Evolutionary conservation across 2,797 vertebrate species (phyloP).

Genomic region (Lindbergichthys nudifrons): DNA sequence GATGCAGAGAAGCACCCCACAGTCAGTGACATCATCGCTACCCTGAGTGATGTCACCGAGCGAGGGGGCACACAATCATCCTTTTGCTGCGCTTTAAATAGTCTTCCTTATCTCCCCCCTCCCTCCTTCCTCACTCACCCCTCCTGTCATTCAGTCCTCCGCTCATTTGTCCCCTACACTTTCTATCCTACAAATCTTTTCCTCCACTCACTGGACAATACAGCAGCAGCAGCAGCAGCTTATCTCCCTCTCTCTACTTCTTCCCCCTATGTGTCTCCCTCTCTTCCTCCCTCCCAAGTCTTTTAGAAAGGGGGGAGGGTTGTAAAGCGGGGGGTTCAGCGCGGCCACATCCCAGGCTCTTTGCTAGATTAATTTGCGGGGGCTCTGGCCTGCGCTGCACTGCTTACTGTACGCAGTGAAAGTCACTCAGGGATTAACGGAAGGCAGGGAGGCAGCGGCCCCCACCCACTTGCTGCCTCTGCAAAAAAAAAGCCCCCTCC

Average conservation of each 20-base stretch:
- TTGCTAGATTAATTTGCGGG: constrained; percentile 85
- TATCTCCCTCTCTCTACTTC: constrained; percentile 35
- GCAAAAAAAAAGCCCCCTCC: constrained; percentile 74
- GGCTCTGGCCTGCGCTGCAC: constrained; percentile 69
- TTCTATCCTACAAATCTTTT: constrained; percentile 49
- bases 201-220: constrained; percentile 46
- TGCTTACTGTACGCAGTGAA: constrained; percentile 85
- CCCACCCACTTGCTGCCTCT: constrained; percentile 80
- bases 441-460: constrained; percentile 60
- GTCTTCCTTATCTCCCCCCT: constrained; percentile 47
- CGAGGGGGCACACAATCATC: constrained; percentile 52
- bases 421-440: constrained; percentile 86
- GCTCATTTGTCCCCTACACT: constrained; percentile 53
- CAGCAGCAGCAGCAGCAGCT: constrained; percentile 46
- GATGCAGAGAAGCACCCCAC: constrained; percentile 13
- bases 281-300: constrained; percentile 40
- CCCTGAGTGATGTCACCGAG: constrained; percentile 66
- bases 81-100: constrained; percentile 61
- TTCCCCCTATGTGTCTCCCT: constrained; percentile 5
- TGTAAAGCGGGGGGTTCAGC: constrained; percentile 58
- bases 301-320: constrained; percentile 30
- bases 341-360: constrained; percentile 76
- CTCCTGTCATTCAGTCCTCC: constrained; percentile 33
- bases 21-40: constrained; percentile 56
- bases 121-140: constrained; percentile 30